Conservation (phyloP, 2,888 invertebrate species). For the Osedax fenrisi region DNA sequence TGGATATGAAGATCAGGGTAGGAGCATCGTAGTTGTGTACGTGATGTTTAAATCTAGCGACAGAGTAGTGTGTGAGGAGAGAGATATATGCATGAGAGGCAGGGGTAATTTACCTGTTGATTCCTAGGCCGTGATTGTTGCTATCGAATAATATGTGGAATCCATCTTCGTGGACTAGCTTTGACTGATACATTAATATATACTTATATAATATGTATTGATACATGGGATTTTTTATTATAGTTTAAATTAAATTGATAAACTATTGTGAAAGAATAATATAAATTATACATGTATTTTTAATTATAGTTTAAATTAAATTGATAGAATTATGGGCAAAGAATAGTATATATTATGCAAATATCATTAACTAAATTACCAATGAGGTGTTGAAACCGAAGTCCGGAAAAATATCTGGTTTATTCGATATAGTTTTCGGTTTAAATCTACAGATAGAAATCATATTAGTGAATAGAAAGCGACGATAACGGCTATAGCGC, state of each 20-base stretch:
- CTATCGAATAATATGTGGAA: background rate
- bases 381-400: too few species aligned
- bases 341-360: too few species aligned
- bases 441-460: too few species aligned
- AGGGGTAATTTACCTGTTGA: too few species aligned
- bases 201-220: background rate
- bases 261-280: background rate
- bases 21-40: conserved; percentile 56
- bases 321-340: too few species aligned
- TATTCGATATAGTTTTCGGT: too few species aligned
- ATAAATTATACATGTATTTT: background rate
- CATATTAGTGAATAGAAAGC: too few species aligned
- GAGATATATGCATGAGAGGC: background rate
- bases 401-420: too few species aligned
- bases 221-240: background rate
- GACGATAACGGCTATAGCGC: background rate
- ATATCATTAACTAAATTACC: too few species aligned
- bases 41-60: background rate
- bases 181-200: background rate
- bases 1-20: conserved; percentile 54
- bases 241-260: background rate
- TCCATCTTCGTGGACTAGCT: background rate
- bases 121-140: background rate
- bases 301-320: too few species aligned
- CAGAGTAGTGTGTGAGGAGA: background rate